These are phyloP conservation scores for Plagodis dolabraria DNA, from an alignment of 2,888 invertebrate genomes.

Conservation along the genomic window DNA sequence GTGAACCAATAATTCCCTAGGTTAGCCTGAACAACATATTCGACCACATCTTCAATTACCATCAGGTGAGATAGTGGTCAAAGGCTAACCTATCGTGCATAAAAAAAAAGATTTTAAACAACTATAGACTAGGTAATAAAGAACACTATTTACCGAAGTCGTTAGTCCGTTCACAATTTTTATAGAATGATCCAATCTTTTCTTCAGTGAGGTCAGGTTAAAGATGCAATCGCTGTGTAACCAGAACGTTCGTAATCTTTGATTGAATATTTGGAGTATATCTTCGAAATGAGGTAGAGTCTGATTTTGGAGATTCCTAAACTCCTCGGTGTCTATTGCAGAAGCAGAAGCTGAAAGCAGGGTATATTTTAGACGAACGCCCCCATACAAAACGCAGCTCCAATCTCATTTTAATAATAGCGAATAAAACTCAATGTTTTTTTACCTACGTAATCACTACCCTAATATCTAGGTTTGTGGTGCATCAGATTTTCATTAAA, in stretches of 20 bases:
- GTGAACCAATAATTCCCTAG: too few species aligned
- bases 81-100: too few species aligned
- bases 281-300: constrained; percentile 1
- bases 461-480: too few species aligned
- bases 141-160: constrained; percentile 10
- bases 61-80: too few species aligned
- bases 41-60: too few species aligned
- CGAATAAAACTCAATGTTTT: too few species aligned
- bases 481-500: too few species aligned
- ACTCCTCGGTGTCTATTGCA: background rate
- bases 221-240: background rate
- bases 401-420: too few species aligned
- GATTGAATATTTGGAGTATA: background rate
- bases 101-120: too few species aligned
- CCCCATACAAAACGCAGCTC: too few species aligned
- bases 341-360: background rate
- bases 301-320: background rate
- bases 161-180: constrained; percentile 5
- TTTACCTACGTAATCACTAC: too few species aligned
- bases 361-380: background rate
- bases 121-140: background rate
- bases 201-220: constrained; percentile 11
- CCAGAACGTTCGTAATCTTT: background rate
- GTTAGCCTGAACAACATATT: too few species aligned
- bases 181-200: constrained; percentile 9